Percentiles rank a stretch among this genome's conserved stretches.
phyloP scores from a whole-genome alignment of 2,888 invertebrate species.

The Mongoloraphidia duomilia region DNA sequence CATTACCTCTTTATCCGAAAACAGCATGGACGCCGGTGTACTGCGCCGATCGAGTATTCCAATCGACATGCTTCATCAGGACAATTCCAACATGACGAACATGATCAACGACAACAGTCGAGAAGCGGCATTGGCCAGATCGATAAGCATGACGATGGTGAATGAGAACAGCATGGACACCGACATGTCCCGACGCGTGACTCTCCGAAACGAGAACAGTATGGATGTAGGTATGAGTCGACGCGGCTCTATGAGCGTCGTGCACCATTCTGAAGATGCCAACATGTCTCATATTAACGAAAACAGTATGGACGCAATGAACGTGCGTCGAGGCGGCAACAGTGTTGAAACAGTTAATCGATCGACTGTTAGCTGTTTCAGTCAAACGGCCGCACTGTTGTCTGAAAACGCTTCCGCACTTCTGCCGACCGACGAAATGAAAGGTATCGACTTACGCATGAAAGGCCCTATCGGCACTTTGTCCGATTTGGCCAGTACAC shows the following conservation, averaged over 20 bases:
- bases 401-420: conserved; percentile 1
- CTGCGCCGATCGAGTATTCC: conserved; percentile 18
- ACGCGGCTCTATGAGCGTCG: conserved; percentile 17
- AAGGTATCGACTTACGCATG: conserved; percentile 53
- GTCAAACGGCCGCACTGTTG: neutral
- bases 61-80: conserved; percentile 5
- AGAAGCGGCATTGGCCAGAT: conserved; percentile 18
- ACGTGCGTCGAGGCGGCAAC: conserved; percentile 15
- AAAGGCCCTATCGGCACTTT: conserved; percentile 41
- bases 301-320: conserved; percentile 23
- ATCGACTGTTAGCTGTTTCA: conserved; percentile 3
- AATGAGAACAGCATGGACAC: conserved; percentile 25
- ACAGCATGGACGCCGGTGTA: conserved; percentile 25
- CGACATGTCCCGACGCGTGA: conserved; percentile 17
- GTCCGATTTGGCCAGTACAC: conserved; percentile 33
- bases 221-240: conserved; percentile 31
- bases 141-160: conserved; percentile 16
- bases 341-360: conserved; percentile 8
- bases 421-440: conserved; percentile 29
- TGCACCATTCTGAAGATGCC: conserved; percentile 22
- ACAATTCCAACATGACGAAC: conserved; percentile 22
- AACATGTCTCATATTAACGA: conserved; percentile 20
- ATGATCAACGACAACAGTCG: conserved; percentile 33
- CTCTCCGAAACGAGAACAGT: conserved; percentile 29
- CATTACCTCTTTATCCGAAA: conserved; percentile 22